Base-by-base conservation (phyloP, 1,140 invertebrate species). In the Centruroides vittatus region DNA sequence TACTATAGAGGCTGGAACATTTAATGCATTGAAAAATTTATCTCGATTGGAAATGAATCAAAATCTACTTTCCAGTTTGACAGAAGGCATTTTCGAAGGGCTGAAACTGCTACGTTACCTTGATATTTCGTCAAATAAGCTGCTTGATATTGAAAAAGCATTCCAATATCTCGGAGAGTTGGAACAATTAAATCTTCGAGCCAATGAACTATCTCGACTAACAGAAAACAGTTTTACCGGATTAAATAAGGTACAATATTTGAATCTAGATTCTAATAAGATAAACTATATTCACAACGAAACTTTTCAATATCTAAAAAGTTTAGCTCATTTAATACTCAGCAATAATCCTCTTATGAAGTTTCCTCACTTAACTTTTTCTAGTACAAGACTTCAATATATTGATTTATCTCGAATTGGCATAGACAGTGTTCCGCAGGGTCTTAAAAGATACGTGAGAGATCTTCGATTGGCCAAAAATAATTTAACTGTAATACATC, bases 361-460 rank as follows among this genome's bases (percentile, higher is more conserved):
- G 5, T 6, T 41, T 41, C 8, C 41, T 41, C 41, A 1, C 8
- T 41, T 41, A 6, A 5, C 5, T 8, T 41, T 41, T 41, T 5
- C 1, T 8, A 41, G 41, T 41, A 41, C 5, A 6, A 41, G 41
- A 41, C 5, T 41, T 41, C 41, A 41, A 41, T 41, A 41, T 8
- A 41, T 41, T 6, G 41, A 41, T 41, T 41, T 41, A 41, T 41
- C 41, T 41, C 41, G 82, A 60, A 89, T 86, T 3, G 84, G 85
- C 36, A 76, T 95, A 12, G 81, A 78, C 57, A 79, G 84, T 67
- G 84, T 95, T 35, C 90, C 91, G 3, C 83, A 85, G 55, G 84
- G 86, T 51, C 76, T 94, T 55, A 91, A 90, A 8, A 82, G 85
- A 69, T 90, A 88, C 1, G 84, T 95, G n/a, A 76, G 86, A 35